Evolutionary conservation across 2,797 vertebrate species (phyloP).

Genomic region (Neosilurus hyrtlii): DNA sequence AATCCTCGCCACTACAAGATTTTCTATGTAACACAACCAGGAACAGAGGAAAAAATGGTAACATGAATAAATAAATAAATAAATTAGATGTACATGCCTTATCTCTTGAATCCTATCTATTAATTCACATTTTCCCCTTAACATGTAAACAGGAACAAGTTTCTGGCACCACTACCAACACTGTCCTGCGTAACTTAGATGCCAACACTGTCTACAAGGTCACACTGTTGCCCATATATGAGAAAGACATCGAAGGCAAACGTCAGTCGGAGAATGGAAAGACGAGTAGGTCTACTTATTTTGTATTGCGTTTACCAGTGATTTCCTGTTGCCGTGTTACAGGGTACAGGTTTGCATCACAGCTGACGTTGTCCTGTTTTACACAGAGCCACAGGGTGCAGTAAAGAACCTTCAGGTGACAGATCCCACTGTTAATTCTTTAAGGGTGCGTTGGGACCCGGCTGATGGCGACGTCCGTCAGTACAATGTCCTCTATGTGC

Average conservation of each 20-base stretch:
- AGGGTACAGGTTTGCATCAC: background rate
- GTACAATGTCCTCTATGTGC: slow-evolving; percentile 85
- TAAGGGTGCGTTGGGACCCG: slow-evolving; percentile 89
- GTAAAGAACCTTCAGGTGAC: slow-evolving; percentile 88
- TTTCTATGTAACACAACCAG: slow-evolving; percentile 78
- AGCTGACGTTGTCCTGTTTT: slow-evolving; percentile 50
- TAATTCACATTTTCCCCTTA: background rate
- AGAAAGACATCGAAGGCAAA: slow-evolving; percentile 84
- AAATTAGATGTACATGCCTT: background rate
- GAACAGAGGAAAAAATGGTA: slow-evolving; percentile 82
- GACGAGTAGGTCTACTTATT: slow-evolving; percentile 81
- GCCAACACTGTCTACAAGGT: slow-evolving; percentile 84
- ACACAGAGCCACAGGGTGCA: slow-evolving; percentile 82
- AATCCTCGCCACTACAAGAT: slow-evolving; percentile 89
- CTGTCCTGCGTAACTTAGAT: slow-evolving; percentile 81
- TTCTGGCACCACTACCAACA: slow-evolving; percentile 85
- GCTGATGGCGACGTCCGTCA: slow-evolving; percentile 90
- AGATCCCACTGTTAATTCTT: slow-evolving; percentile 88
- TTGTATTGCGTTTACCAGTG: background rate
- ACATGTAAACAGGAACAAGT: slow-evolving; percentile 79
- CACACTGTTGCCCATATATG: slow-evolving; percentile 85
- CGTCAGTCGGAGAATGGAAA: slow-evolving; percentile 80
- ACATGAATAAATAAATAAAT: background rate
- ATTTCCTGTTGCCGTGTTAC: background rate
- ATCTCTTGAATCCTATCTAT: background rate